Evolutionary conservation across 2,113 vertebrate species (phyloP), one percentile per base, ranked within the genome.

Genomic region (Malurus alboscapulatus): DNA sequence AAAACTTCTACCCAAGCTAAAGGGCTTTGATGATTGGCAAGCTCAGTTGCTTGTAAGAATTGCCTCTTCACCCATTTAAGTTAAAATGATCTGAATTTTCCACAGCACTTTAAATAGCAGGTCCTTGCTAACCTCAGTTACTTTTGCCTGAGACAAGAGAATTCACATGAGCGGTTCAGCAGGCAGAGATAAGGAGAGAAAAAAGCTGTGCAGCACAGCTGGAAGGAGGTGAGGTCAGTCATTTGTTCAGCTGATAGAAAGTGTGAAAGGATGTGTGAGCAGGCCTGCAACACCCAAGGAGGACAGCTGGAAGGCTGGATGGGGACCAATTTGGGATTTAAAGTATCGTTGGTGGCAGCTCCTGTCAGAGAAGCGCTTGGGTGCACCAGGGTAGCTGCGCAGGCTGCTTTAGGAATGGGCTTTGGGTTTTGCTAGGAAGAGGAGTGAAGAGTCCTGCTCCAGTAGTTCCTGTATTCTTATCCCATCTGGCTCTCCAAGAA

Each of bases 41-140:
- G 55, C 36, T 88, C 80, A 78, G 34, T 44, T 94, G 57, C 65
- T 91, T 81, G 32, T 81, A 84, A 71, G 69, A 94, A 94, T 91
- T 93, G 55, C n/a, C 81, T 91, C 87, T 87, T 95, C 57, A 71
- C 17, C 65, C 69, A 44, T 81, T 81, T 62, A 62, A 92, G 53
- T 66, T 36, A 73, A 92, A 88, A 69, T 50, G 1, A 50, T 71
- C 51, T 69, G 66, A 42, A 55, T 86, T 90, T 86, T 88, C 59
- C 36, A n/a, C 14, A 45, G 20, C 51, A 58, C 38, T 84, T 94
- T 69, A 67, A 63, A 59, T 65, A 92, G 47, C 51, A 32, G 51
- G 44, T 92, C 65, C 65, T 81, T 84, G 26, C 73, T 92, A 93
- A 90, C 73, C 87, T 86, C 42, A 27, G 80, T 77, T 88, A 55